Evolutionary conservation across 2,113 vertebrate genomes (phyloP).

Genomic region (Bubo scandiacus): DNA sequence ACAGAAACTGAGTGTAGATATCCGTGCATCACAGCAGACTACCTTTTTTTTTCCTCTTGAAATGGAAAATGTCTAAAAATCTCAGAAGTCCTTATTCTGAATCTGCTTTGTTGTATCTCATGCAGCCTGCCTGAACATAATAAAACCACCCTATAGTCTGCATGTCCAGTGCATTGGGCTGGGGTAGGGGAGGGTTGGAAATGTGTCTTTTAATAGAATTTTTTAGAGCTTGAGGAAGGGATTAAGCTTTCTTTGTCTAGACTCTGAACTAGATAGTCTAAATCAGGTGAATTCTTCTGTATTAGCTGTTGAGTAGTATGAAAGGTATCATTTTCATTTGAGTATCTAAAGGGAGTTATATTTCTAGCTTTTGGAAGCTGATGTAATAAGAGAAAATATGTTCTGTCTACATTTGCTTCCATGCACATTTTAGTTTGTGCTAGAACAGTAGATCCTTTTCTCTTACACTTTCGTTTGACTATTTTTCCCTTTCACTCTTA

Average conservation of each 20-base stretch:
- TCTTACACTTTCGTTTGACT: not conserved
- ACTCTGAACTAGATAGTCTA: not conserved
- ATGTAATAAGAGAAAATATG: not conserved
- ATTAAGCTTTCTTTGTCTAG: not conserved
- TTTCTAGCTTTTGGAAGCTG: not conserved
- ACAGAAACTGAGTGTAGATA: not conserved
- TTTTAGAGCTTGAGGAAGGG: not conserved
- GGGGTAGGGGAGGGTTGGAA: not conserved
- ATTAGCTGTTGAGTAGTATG: not conserved
- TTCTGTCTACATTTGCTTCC: not conserved
- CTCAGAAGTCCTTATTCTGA: not conserved
- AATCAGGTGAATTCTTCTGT: not conserved
- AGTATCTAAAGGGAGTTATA: not conserved
- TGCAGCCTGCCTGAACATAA: not conserved
- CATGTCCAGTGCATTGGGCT: not conserved
- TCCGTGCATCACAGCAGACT: not conserved
- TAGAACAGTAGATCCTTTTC: not conserved
- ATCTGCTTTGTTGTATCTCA: not conserved
- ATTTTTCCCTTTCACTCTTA: not conserved
- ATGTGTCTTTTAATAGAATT: not conserved
- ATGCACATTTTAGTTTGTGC: not conserved
- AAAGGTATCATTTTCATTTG: not conserved
- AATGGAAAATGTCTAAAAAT: not conserved
- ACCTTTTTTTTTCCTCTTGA: not conserved
- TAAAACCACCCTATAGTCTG: not conserved